Conservation (phyloP, 2,888 invertebrate species). For the Anoplius nigerrimus region DNA sequence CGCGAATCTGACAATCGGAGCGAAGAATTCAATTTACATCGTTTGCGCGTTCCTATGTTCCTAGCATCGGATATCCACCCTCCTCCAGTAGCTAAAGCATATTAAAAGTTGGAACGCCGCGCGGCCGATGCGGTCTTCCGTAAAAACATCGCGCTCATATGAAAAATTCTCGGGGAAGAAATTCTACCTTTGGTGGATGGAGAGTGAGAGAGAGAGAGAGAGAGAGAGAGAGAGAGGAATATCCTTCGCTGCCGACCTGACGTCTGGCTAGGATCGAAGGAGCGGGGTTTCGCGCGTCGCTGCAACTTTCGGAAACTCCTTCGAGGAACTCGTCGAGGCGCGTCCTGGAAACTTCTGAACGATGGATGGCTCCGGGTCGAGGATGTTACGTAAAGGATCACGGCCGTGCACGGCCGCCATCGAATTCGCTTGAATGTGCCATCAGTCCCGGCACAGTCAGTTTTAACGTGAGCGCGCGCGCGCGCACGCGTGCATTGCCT, state of each 20-base stretch:
- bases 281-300: conserved; percentile 48
- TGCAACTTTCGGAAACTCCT: conserved; percentile 54
- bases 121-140: conserved; percentile 29
- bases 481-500: conserved; percentile 7
- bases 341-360: conserved; percentile 53
- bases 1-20: no score
- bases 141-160: conserved; percentile 42
- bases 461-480: conserved; percentile 2
- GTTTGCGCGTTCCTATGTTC: no score
- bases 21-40: no score
- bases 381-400: conserved; percentile 52
- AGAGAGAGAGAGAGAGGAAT: no score
- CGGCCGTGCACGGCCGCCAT: conserved; percentile 24
- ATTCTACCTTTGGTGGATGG: neutral
- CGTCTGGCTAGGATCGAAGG: no score
- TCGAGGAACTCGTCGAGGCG: conserved; percentile 46
- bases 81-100: conserved; percentile 27
- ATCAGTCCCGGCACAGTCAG: conserved; percentile 20
- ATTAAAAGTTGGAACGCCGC: conserved; percentile 28
- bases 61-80: neutral
- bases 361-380: conserved; percentile 52
- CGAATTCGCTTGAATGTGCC: conserved; percentile 39
- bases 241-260: no score
- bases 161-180: conserved; percentile 33
- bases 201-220: no score